Percentiles rank a stretch among this genome's conserved stretches.
phyloP scores from a whole-genome alignment of 1,140 invertebrate species.

The Charaxes varanes region DNA sequence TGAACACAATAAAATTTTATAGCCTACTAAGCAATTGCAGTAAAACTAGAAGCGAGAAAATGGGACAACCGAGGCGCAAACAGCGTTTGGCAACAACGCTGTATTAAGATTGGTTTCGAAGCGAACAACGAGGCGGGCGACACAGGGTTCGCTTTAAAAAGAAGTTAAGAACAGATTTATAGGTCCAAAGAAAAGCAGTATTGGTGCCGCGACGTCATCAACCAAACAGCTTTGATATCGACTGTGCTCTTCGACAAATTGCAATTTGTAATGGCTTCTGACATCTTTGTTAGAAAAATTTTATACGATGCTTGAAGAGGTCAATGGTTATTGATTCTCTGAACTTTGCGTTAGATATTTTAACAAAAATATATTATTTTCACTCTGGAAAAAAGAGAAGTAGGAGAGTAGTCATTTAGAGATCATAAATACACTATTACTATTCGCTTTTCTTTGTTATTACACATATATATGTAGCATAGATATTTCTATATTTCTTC shows the following conservation, averaged over 20 bases:
- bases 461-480: too few species aligned
- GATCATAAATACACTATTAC: too few species aligned
- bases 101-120: conserved; percentile 60
- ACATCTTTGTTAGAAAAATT: too few species aligned
- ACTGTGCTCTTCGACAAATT: conserved; percentile 53
- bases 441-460: too few species aligned
- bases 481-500: too few species aligned
- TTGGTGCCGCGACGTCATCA: conserved; percentile 31
- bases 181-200: conserved; percentile 44
- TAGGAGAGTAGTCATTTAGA: too few species aligned
- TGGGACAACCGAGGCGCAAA: conserved; percentile 35
- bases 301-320: too few species aligned
- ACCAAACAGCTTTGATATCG: conserved; percentile 43
- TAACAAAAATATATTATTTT: too few species aligned
- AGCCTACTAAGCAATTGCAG: conserved; percentile 14
- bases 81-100: conserved; percentile 57
- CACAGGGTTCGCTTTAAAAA: conserved; percentile 56
- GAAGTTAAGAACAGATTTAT: conserved; percentile 63
- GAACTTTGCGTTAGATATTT: too few species aligned
- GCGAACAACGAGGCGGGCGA: conserved; percentile 40
- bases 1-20: conserved; percentile 16
- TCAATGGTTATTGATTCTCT: too few species aligned
- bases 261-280: too few species aligned
- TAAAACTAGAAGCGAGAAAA: conserved; percentile 28
- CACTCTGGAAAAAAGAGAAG: too few species aligned